Evolutionary conservation across 2,797 vertebrate species (phyloP), one percentile per base, ranked within the genome.

Genomic region (Eutrigla gurnardus): DNA sequence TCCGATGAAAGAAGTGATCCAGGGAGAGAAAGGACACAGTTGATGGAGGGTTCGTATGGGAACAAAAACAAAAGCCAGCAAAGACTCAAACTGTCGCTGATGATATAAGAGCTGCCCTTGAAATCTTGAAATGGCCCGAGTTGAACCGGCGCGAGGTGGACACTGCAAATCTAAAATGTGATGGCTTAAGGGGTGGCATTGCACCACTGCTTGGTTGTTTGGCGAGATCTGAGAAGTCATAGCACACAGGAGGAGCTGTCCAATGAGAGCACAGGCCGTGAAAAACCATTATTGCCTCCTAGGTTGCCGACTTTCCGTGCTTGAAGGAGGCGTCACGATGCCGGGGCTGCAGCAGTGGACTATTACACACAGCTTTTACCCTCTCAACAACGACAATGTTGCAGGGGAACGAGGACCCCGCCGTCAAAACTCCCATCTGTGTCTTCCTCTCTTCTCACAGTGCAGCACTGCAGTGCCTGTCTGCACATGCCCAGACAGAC

Each of bases 401-500:
- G 82, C 86, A 85, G 78, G 43, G 71, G 25, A 86, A 59, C 35
- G 66, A 86, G 68, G 65, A 42, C 75, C 75, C 69, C 73, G 52
- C 74, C 80, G 82, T 87, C 83, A 78, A 66, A 82, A 83, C 80
- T 88, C 84, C 71, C 74, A 73, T 81, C 58, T 61, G 12, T 77
- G 47, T 83, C 85, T 87, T 37, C 73, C 79, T 82, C 78, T 81
- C 77, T 78, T 46, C 61, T 66, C 80, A 65, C 65, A 60, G 85
- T 84, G 87, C 91, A 87, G 88, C 89, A 91, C 89, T 89, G 93
- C 93, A 91, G 91, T 93, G 90, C 72, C 17, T 75, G 80, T 89
- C 91, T 92, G 90, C 93, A 93, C 93, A 93, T 93, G 92, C 90
- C 89, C 93, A 93, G 87, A 90, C 78, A 75, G 84, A 82, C 77